Evolutionary conservation across 2,888 invertebrate species (phyloP).

Genomic region (Dicyrtomina minuta): DNA sequence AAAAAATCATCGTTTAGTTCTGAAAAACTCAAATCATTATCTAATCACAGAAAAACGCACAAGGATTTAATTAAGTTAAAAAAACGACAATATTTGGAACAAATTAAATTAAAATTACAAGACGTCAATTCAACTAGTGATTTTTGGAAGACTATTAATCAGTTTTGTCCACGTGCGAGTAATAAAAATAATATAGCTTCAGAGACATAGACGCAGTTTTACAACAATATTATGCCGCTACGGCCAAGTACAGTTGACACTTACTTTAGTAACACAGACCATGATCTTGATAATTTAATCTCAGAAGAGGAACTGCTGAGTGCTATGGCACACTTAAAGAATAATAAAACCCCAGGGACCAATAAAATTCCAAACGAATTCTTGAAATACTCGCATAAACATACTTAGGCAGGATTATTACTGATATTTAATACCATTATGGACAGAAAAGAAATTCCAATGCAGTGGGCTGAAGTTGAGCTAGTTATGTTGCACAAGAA

Average conservation of each 20-base stretch:
- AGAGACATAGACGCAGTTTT: neutral
- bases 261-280: neutral
- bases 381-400: neutral
- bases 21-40: no score
- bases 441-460: neutral
- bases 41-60: no score
- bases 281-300: neutral
- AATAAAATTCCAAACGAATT: neutral
- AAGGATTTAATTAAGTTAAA: no score
- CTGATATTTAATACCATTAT: neutral
- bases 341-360: neutral
- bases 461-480: constrained; percentile 36
- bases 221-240: neutral
- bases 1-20: no score
- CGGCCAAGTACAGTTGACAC: neutral
- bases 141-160: neutral
- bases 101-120: no score
- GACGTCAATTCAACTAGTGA: no score
- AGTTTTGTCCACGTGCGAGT: neutral
- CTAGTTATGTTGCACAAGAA: constrained; percentile 44
- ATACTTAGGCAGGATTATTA: neutral
- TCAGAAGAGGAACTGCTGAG: neutral
- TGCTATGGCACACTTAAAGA: neutral
- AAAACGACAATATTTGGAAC: no score
- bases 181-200: neutral